These are phyloP conservation scores for Oceanodroma leucorhoa DNA, from an alignment of 2,797 vertebrate species.

Conservation along the genomic window DNA sequence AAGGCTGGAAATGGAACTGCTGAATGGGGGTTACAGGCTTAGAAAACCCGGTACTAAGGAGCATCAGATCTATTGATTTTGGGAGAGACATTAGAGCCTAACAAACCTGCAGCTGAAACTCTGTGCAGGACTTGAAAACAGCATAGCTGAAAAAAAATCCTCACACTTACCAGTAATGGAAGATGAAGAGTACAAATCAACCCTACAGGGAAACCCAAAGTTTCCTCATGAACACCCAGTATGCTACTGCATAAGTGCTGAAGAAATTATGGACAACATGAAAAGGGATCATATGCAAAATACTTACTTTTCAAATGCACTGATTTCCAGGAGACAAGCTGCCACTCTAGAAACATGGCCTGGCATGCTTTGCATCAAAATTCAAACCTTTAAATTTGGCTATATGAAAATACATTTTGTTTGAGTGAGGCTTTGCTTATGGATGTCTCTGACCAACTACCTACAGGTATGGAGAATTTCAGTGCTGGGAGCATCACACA, in stretches of 20 bases:
- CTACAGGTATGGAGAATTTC: neutral
- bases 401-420: neutral
- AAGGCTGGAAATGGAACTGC: neutral
- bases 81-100: neutral
- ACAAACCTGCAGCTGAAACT: neutral
- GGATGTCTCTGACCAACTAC: neutral
- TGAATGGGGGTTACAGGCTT: neutral
- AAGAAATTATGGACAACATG: neutral
- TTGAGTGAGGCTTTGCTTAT: neutral
- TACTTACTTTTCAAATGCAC: neutral
- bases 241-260: neutral
- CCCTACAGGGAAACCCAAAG: neutral
- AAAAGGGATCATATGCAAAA: neutral
- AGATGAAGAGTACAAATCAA: neutral
- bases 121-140: neutral
- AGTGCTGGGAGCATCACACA: neutral
- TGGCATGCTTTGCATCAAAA: neutral
- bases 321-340: neutral
- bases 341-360: neutral
- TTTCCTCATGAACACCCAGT: neutral
- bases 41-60: neutral
- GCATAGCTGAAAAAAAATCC: neutral
- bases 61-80: neutral
- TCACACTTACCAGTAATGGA: neutral
- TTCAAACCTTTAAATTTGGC: neutral